Conservation (phyloP, 2,888 invertebrate genomes). For the Cerastis leucographa region DNA sequence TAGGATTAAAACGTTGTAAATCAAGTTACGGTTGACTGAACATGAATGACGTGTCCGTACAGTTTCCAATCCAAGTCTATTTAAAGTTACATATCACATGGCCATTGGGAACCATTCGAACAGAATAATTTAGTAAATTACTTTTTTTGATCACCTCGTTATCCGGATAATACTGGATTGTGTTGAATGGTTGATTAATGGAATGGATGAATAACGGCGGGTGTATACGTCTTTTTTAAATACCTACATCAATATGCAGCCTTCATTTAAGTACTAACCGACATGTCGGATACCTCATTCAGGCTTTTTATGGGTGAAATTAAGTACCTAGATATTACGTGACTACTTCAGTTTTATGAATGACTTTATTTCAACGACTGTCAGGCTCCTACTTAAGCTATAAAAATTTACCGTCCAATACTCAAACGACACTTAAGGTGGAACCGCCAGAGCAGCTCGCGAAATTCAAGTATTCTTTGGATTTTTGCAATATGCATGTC, state of each 20-base stretch:
- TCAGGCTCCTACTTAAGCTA: not conserved
- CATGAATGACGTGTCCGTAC: slow-evolving; percentile 73
- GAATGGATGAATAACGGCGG: slow-evolving; percentile 23
- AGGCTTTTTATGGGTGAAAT: not conserved
- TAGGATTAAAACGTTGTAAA: slow-evolving; percentile 72
- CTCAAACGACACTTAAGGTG: too few species aligned
- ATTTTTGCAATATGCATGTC: too few species aligned
- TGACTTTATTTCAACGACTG: slow-evolving; percentile 3
- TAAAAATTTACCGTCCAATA: too few species aligned
- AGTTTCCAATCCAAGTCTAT: slow-evolving; percentile 70
- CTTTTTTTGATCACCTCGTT: slow-evolving; percentile 64
- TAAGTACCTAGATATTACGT: not conserved
- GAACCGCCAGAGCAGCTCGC: too few species aligned
- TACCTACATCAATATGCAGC: not conserved
- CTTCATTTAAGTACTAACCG: not conserved
- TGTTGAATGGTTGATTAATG: slow-evolving; percentile 54
- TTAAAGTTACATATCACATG: slow-evolving; percentile 70
- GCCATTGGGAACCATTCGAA: slow-evolving; percentile 68
- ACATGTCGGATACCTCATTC: not conserved
- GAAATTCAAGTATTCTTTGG: too few species aligned
- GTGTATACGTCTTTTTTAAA: slow-evolving; percentile 8
- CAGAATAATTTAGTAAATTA: slow-evolving; percentile 69
- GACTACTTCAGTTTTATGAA: not conserved
- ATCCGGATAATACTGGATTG: slow-evolving; percentile 44
- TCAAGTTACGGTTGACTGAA: slow-evolving; percentile 71